phyloP scores from a whole-genome alignment of 2,113 vertebrate species.

The Scomber scombrus region DNA sequence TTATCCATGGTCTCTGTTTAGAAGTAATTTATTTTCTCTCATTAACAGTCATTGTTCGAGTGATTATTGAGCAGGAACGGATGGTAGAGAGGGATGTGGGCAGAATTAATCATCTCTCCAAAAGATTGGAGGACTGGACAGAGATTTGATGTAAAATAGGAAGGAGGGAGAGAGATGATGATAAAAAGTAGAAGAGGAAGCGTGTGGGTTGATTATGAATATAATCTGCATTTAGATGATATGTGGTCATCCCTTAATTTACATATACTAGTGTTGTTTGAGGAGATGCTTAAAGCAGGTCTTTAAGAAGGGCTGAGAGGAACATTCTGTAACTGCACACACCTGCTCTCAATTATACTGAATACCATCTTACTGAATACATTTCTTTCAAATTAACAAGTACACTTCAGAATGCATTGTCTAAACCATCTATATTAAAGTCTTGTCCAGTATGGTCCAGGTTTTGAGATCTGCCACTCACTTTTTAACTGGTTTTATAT shows the following conservation, averaged over 20 bases:
- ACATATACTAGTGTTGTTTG: conserved; percentile 6
- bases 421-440: no score
- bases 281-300: conserved; percentile 14
- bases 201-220: conserved; percentile 63
- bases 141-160: conserved; percentile 37
- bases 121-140: conserved; percentile 24
- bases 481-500: no score
- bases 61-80: conserved; percentile 43
- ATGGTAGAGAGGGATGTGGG: conserved; percentile 17
- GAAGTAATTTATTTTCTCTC: conserved; percentile 36
- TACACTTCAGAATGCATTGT: no score
- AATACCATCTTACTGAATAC: no score
- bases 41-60: conserved; percentile 54
- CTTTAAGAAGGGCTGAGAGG: neutral
- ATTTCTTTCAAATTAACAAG: no score
- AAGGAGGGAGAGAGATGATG: conserved; percentile 3
- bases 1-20: conserved; percentile 56
- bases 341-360: no score
- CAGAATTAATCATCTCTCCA: conserved; percentile 4
- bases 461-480: no score
- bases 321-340: neutral
- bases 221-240: conserved; percentile 75
- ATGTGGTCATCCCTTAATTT: conserved; percentile 47
- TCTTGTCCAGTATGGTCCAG: no score
- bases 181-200: conserved; percentile 33